Conservation (phyloP, 2,888 invertebrate genomes). For the Oscheius onirici region DNA sequence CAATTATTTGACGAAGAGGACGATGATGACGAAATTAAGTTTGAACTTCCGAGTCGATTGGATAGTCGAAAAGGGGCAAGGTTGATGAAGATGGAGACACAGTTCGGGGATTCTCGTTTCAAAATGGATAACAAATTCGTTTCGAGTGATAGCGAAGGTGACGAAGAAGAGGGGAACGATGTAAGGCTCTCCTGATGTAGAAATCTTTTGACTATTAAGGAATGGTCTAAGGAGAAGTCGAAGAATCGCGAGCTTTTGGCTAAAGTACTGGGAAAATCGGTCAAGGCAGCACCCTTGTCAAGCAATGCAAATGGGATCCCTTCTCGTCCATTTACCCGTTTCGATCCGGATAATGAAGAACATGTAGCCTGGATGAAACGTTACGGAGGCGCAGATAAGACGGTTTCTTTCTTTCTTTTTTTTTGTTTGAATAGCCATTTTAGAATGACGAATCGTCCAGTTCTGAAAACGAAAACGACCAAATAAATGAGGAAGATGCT, state of each 20-base stretch:
- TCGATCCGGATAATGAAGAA: conserved; percentile 62
- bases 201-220: conserved; percentile 23
- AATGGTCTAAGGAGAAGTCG: conserved; percentile 50
- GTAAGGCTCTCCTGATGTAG: background rate
- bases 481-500: background rate
- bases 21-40: background rate
- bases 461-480: conserved; percentile 5
- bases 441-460: conserved; percentile 2
- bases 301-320: conserved; percentile 39
- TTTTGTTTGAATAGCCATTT: no score
- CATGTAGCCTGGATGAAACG: conserved; percentile 61
- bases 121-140: conserved; percentile 52
- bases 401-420: conserved; percentile 2
- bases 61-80: background rate
- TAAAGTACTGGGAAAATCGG: conserved; percentile 54
- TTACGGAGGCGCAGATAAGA: conserved; percentile 11
- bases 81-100: conserved; percentile 39
- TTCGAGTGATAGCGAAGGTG: conserved; percentile 34
- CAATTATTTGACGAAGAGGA: background rate
- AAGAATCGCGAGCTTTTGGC: conserved; percentile 53
- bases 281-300: conserved; percentile 29
- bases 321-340: conserved; percentile 49
- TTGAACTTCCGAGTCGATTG: background rate
- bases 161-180: conserved; percentile 22
- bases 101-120: conserved; percentile 54